These are phyloP conservation scores for Ditylenchus weischeri DNA, from an alignment of 2,888 invertebrate genomes.

Conservation along the genomic window DNA sequence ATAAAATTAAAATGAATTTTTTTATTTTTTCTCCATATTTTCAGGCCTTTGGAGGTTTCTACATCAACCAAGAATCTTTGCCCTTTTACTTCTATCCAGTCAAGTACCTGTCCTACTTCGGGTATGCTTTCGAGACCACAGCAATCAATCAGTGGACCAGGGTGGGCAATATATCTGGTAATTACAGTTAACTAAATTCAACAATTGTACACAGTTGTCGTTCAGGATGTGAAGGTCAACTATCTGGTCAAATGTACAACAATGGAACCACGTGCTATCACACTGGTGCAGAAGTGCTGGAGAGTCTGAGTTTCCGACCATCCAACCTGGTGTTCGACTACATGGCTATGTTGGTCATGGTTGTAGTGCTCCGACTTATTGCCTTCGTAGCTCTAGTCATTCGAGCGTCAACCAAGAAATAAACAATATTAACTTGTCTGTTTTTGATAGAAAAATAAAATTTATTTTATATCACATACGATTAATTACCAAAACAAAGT, in stretches of 20 bases:
- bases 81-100: slow-evolving; percentile 60
- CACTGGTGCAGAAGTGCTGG: slow-evolving; percentile 44
- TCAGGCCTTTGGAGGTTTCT: slow-evolving; percentile 85
- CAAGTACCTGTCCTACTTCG: slow-evolving; percentile 60
- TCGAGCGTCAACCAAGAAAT: slow-evolving; percentile 39
- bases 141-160: slow-evolving; percentile 59
- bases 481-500: no score
- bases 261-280: slow-evolving; percentile 13
- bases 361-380: slow-evolving; percentile 42
- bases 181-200: neutral
- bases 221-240: slow-evolving; percentile 13
- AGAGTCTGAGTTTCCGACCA: slow-evolving; percentile 40
- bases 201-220: neutral
- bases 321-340: slow-evolving; percentile 40
- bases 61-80: slow-evolving; percentile 71
- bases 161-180: slow-evolving; percentile 43
- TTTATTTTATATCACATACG: no score
- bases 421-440: neutral
- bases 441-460: no score
- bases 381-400: slow-evolving; percentile 47
- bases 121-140: slow-evolving; percentile 60
- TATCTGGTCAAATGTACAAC: slow-evolving; percentile 4
- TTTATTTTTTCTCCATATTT: no score
- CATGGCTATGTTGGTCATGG: slow-evolving; percentile 39
- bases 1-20: no score